Evolutionary conservation across 2,113 vertebrate species (phyloP).

Genomic region (Gnathonemus longibarbis): DNA sequence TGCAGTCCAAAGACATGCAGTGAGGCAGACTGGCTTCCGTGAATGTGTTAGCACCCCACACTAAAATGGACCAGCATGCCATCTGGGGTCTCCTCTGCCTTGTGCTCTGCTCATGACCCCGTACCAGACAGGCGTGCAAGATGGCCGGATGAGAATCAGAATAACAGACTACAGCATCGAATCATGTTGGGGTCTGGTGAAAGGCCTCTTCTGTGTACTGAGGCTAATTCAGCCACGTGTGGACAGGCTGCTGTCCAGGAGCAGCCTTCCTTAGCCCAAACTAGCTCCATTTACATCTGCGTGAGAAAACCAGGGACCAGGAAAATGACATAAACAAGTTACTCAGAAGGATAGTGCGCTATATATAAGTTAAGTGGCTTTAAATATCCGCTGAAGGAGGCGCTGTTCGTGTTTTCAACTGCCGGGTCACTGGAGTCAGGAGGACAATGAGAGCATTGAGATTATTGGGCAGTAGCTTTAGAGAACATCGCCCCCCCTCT

Average conservation of each 20-base stretch:
- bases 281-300: background rate
- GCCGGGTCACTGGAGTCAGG: background rate
- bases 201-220: background rate
- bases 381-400: background rate
- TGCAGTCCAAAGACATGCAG: background rate
- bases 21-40: background rate
- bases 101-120: background rate
- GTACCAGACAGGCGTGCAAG: background rate
- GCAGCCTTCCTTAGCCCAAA: background rate
- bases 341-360: background rate
- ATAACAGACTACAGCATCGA: background rate
- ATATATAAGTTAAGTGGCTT: background rate
- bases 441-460: background rate
- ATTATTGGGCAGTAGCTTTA: background rate
- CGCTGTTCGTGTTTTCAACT: background rate
- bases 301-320: background rate
- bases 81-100: background rate
- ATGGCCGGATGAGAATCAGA: background rate
- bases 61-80: background rate
- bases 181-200: background rate
- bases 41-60: background rate
- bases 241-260: background rate
- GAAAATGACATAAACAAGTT: background rate
- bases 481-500: background rate
- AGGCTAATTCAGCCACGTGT: background rate